phyloP scores from a whole-genome alignment of 2,888 invertebrate genomes.

The Torymus aiolomorphi region DNA sequence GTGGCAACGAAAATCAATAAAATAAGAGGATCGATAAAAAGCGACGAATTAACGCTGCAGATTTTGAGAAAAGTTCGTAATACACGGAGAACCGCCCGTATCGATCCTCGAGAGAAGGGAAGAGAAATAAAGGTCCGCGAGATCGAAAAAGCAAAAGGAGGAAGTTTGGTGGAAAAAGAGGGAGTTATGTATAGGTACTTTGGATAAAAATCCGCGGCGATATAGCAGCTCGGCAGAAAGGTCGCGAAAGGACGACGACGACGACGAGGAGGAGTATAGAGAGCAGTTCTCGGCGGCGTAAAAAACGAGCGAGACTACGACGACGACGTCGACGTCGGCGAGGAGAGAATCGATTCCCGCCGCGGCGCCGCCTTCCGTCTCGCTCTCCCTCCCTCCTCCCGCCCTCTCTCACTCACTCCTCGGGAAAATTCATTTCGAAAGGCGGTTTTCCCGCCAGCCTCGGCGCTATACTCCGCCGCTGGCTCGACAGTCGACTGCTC shows the following conservation, averaged over 20 bases:
- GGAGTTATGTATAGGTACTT: too few species aligned
- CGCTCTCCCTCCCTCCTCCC: not conserved
- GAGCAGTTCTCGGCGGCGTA: not conserved
- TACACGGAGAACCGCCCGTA: too few species aligned
- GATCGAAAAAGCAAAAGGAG: too few species aligned
- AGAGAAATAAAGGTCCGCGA: too few species aligned
- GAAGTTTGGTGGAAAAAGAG: too few species aligned
- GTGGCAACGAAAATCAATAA: too few species aligned
- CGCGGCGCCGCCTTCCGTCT: constrained; percentile 40
- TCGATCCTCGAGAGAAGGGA: too few species aligned
- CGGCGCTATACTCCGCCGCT: constrained; percentile 2
- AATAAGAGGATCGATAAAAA: too few species aligned
- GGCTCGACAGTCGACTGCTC: too few species aligned
- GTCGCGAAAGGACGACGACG: not conserved
- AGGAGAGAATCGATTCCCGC: constrained; percentile 54
- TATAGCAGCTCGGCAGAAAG: not conserved
- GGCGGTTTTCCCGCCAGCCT: constrained; percentile 73
- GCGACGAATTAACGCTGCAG: too few species aligned
- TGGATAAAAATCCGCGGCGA: too few species aligned
- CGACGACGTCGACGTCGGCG: constrained; percentile 19
- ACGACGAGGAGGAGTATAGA: not conserved
- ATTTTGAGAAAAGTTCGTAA: too few species aligned
- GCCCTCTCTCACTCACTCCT: constrained; percentile 30
- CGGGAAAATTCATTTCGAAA: constrained; percentile 72
- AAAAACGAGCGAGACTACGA: constrained; percentile 11